Base-by-base conservation (phyloP, 2,113 vertebrate genomes). In the Mustela lutreola region DNA sequence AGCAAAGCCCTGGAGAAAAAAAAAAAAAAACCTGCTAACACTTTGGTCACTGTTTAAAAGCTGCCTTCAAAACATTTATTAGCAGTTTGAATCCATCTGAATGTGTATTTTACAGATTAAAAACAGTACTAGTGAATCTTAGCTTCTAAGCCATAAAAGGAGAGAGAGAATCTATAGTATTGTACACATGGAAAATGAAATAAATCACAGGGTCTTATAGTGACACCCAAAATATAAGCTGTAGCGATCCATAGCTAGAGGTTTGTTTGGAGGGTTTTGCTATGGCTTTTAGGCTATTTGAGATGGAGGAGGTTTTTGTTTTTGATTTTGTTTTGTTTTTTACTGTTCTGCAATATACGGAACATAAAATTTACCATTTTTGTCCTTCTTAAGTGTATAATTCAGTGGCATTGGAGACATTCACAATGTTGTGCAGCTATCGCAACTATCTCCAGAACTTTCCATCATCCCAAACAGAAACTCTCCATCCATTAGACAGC, bases 121-220 rank as follows among this genome's bases (percentile, higher is more conserved):
- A 80, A 62, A 50, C 67, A 85, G 78, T 0, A 10, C 2, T 88
- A 18, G 70, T 81, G 95, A 92, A 82, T 84, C 86, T 93, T 84
- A 86, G 84, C 70, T 96, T 97, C 33, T 73, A 81, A 58, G 85
- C 97, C 97, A 97, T 98, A 98, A 98, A 98, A 98, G 97, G 97
- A 91, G 53, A 92, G 53, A 92, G 87, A 28, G 78, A 97, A 97
- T 36, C 50, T 98, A 97, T 97, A 94, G 78, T 33, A 19, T 36
- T 85, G 4, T 56, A 65, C 10, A 58, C 48, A 26, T 5, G 42
- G 79, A 56, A 75, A 56, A 86, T 67, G 85, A 89, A 78, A 65
- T 97, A 92, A 92, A 90, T 96, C 96, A 90, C 0, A 1, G 75
- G 18, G 36, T 76, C 45, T 24, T 50, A 58, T 9, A 36, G 28